Percentiles rank a stretch among this genome's conserved stretches.
Evolutionary conservation across 2,113 vertebrate species (phyloP).

Genomic region (Oostethus manadensis): DNA sequence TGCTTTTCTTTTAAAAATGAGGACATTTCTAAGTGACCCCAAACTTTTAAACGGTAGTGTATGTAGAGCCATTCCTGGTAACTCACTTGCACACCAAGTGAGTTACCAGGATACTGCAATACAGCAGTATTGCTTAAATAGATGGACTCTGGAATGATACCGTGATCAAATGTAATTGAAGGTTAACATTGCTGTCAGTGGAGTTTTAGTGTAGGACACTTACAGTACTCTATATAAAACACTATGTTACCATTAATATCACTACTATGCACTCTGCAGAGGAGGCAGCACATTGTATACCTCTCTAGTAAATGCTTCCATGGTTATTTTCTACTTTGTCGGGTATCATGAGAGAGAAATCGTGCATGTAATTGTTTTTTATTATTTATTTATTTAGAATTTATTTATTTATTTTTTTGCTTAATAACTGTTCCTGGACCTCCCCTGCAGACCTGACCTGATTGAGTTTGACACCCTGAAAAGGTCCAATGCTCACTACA

Average conservation of each 20-base stretch:
- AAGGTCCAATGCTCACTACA: slow-evolving; percentile 90
- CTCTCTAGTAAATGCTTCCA: background rate
- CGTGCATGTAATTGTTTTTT: background rate
- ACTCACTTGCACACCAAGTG: slow-evolving; percentile 51
- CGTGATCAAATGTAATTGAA: slow-evolving; percentile 1
- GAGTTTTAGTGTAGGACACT: slow-evolving; percentile 5
- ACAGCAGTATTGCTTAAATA: background rate
- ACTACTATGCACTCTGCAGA: slow-evolving; percentile 14
- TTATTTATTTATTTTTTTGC: slow-evolving; percentile 13
- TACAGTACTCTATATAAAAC: slow-evolving; percentile 10
- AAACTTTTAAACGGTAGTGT: no score
- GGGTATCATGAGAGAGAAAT: slow-evolving; percentile 4
- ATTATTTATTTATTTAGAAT: slow-evolving; percentile 11
- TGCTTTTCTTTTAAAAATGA: no score
- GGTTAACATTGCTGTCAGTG: slow-evolving; percentile 5
- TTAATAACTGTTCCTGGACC: slow-evolving; percentile 10
- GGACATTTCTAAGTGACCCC: no score
- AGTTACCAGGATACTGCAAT: no score
- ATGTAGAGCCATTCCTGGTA: slow-evolving; percentile 16
- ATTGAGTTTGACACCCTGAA: slow-evolving; percentile 87
- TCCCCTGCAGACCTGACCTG: slow-evolving; percentile 76
- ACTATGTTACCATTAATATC: slow-evolving; percentile 11
- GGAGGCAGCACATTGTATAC: background rate
- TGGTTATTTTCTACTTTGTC: slow-evolving; percentile 5
- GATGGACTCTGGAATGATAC: background rate